phyloP scores from a whole-genome alignment of 1,140 invertebrate genomes.

The Drosophila ananassae region DNA sequence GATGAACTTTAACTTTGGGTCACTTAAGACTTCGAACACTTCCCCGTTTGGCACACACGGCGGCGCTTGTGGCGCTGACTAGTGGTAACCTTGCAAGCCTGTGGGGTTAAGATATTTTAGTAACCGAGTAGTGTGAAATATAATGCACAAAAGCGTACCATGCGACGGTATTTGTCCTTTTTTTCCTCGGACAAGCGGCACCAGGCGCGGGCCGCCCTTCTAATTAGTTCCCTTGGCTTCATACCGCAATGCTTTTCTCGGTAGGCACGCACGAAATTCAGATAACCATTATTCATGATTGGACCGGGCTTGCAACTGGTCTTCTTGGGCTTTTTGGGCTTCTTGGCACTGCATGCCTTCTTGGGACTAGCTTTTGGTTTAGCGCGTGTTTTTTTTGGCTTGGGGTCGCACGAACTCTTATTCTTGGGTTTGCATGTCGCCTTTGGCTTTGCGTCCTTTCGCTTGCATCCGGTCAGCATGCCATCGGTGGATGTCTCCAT shows the following conservation, averaged over 20 bases:
- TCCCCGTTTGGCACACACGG: not conserved
- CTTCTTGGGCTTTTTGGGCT: not conserved
- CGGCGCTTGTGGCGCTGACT: conserved; percentile 12
- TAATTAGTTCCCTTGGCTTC: conserved; percentile 14
- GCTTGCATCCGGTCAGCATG: not conserved
- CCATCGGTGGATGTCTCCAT: not conserved
- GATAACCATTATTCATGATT: conserved; percentile 16
- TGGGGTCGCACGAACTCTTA: not conserved
- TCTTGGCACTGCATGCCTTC: not conserved
- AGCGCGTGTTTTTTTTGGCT: not conserved
- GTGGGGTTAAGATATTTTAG: not conserved
- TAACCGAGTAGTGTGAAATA: too few species aligned
- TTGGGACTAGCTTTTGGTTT: too few species aligned
- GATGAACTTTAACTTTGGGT: too few species aligned
- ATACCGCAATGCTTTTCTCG: conserved; percentile 16
- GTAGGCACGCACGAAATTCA: conserved; percentile 30
- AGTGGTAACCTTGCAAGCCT: conserved; percentile 12
- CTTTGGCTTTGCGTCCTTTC: not conserved
- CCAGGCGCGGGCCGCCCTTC: conserved; percentile 30
- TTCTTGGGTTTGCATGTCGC: not conserved
- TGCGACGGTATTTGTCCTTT: conserved; percentile 15
- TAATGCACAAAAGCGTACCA: conserved; percentile 1
- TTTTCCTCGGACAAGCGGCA: conserved; percentile 5
- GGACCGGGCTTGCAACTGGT: conserved; percentile 7
- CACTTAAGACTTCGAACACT: too few species aligned